These are phyloP conservation scores for Ennomos erosarius DNA, from an alignment of 2,888 invertebrate genomes.

Conservation along the genomic window DNA sequence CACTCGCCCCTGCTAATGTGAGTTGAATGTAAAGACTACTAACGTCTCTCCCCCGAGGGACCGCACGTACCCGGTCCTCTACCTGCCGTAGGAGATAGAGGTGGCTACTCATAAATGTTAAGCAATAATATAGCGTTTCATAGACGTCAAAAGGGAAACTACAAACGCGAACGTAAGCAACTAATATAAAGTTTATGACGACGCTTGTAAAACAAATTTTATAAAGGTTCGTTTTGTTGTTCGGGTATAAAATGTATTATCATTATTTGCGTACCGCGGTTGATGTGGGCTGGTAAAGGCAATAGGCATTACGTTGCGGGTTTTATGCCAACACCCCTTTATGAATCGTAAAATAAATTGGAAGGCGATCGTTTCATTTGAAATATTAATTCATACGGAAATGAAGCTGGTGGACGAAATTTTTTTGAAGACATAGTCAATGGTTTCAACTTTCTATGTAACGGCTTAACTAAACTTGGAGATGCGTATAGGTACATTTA, in stretches of 20 bases:
- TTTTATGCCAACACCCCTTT: constrained; percentile 23
- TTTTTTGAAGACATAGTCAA: too few relatives aligned
- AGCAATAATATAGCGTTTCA: constrained; percentile 21
- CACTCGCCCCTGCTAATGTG: constrained; percentile 66
- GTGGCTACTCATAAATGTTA: constrained; percentile 24
- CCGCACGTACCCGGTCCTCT: constrained; percentile 40
- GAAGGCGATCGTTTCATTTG: constrained; percentile 26
- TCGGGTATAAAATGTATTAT: constrained; percentile 24
- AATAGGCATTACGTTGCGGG: constrained; percentile 29
- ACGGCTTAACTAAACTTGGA: too few relatives aligned
- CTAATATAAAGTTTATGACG: constrained; percentile 18
- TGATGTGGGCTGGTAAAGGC: constrained; percentile 35
- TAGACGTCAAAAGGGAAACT: constrained; percentile 26
- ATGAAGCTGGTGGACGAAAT: constrained; percentile 7
- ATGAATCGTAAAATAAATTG: constrained; percentile 31
- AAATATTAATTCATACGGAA: constrained; percentile 13
- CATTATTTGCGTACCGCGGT: constrained; percentile 28
- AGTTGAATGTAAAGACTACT: constrained; percentile 71
- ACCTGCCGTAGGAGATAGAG: constrained; percentile 28
- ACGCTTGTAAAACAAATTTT: constrained; percentile 24
- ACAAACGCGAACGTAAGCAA: constrained; percentile 19
- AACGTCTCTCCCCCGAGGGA: constrained; percentile 65
- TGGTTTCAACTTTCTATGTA: too few relatives aligned
- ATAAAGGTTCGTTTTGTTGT: constrained; percentile 24
- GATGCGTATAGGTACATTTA: too few relatives aligned